These are phyloP conservation scores for Tetheella fluctuosa DNA, from an alignment of 2,888 invertebrate genomes.

Conservation along the genomic window DNA sequence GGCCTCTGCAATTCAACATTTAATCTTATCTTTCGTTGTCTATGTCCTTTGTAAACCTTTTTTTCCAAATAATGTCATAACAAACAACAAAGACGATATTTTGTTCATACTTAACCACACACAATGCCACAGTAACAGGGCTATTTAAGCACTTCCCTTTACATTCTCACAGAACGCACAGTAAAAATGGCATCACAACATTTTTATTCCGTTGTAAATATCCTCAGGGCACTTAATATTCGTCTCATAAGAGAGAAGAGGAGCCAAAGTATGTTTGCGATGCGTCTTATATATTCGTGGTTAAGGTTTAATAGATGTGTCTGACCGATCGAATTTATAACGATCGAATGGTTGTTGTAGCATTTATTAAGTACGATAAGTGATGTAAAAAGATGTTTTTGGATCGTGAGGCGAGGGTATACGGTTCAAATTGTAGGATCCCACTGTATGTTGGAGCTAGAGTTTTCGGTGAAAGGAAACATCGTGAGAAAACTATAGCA, in stretches of 20 bases:
- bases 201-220: constrained; percentile 72
- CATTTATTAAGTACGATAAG: no score
- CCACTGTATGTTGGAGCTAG: no score
- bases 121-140: constrained; percentile 12
- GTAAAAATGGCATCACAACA: constrained; percentile 60
- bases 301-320: constrained; percentile 25
- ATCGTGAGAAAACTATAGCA: no score
- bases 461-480: no score
- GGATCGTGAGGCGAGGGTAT: no score
- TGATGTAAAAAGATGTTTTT: no score
- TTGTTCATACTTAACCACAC: constrained; percentile 11
- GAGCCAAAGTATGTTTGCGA: constrained; percentile 63
- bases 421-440: no score
- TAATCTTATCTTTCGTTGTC: no score
- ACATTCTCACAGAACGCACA: constrained; percentile 34
- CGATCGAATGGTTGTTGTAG: no score
- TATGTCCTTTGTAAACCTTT: no score
- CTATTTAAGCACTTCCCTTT: constrained; percentile 28
- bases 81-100: constrained; percentile 8
- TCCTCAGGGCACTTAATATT: constrained; percentile 69
- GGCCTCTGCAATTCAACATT: no score
- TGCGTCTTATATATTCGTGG: constrained; percentile 38
- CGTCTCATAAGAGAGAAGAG: constrained; percentile 67
- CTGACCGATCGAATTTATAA: background rate
- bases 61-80: background rate